These are phyloP conservation scores for Polydrusus cervinus DNA, from an alignment of 2,888 invertebrate species.

Conservation along the genomic window DNA sequence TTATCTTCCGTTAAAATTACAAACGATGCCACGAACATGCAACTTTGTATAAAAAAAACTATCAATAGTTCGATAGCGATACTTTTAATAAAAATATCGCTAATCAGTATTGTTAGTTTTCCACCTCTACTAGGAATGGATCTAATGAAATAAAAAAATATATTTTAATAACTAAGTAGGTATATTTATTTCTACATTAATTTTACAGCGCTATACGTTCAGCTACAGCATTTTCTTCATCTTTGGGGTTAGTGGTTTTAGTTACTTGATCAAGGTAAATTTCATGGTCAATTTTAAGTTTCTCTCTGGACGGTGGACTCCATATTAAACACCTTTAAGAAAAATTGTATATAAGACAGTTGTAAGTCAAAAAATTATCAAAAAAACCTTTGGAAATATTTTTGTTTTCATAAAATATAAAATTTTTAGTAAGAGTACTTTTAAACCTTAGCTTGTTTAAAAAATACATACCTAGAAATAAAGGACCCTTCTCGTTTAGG, in stretches of 20 bases:
- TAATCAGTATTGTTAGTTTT: too few relatives aligned
- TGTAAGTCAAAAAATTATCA: too few relatives aligned
- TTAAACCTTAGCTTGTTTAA: not conserved
- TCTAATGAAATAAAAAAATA: too few relatives aligned
- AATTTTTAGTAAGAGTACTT: too few relatives aligned
- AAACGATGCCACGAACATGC: too few relatives aligned
- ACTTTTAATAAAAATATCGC: too few relatives aligned
- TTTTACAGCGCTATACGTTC: conserved; percentile 59
- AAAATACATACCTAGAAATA: conserved; percentile 76
- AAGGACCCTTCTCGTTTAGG: conserved; percentile 82
- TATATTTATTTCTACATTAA: not conserved
- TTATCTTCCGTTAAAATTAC: too few relatives aligned
- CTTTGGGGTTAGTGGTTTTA: conserved; percentile 59
- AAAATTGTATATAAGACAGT: conserved; percentile 3
- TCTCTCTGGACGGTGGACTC: conserved; percentile 79
- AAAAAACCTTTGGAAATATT: not conserved
- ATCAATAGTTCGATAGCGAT: too few relatives aligned
- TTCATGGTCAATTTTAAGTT: conserved; percentile 78
- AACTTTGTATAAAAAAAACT: too few relatives aligned
- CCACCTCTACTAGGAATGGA: too few relatives aligned
- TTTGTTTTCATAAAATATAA: not conserved
- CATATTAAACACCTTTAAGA: conserved; percentile 76
- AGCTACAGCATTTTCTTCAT: conserved; percentile 61
- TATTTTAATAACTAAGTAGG: too few relatives aligned
- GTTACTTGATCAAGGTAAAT: conserved; percentile 61